Evolutionary conservation across 2,113 vertebrate genomes (phyloP), one percentile per base, ranked within the genome.

Genomic region (Turnix velox): DNA sequence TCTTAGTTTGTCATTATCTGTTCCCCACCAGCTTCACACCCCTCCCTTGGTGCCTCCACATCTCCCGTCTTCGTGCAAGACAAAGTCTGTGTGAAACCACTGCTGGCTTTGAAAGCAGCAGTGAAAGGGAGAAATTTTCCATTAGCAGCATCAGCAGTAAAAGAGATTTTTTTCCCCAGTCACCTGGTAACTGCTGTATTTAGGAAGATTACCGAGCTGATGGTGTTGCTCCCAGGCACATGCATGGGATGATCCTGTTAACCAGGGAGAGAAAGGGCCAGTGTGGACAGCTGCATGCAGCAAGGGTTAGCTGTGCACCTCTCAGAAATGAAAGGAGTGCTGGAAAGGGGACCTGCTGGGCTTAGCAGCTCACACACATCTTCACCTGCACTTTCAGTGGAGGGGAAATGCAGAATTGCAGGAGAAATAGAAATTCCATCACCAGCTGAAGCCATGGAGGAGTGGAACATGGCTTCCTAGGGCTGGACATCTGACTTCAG

Each of bases 81-180:
- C 52, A 45, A 93, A 93, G 80, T 86, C 96, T 93, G 87, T 74
- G 35, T 61, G 74, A 96, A 97, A 93, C 92, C 68, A 28, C 30
- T 51, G 72, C 85, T 65, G 95, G 95, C 94, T 97, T 92, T 96
- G 95, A 93, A 96, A 95, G 95, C 92, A 92, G 93, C 95, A 73
- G 92, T 72, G 20, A 94, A 96, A 97, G 77, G 95, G 96, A 97
- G 96, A 96, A 96, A 92, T 95, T 96, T 98, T 97, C 97, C 97
- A 97, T 98, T 96, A 96, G 96, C 95, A 95, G 89, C 96, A 98
- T 97, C 97, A 97, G 97, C 97, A 97, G 96, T 96, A 96, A 94
- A 93, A 96, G 94, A 97, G 95, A 97, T 97, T 97, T 91, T 97
- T 96, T 97, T 97, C 94, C 95, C 91, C 95, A 95, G 97, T 96